These are phyloP conservation scores for Aurelia aurita DNA, from an alignment of 30 jellyfish, hydroid and myxozoan species.

Conservation along the genomic window DNA sequence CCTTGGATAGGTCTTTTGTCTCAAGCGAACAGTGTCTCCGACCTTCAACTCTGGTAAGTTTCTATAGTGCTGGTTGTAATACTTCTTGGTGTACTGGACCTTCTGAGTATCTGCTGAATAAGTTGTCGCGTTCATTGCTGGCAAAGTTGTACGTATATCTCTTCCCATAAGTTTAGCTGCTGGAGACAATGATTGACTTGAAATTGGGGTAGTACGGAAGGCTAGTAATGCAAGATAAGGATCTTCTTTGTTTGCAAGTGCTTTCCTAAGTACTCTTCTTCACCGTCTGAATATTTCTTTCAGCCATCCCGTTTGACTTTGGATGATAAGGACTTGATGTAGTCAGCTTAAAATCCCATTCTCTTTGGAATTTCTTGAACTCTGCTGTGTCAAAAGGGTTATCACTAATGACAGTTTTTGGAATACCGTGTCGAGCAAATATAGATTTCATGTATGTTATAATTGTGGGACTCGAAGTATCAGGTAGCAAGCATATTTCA, in stretches of 20 bases:
- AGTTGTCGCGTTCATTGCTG: no score
- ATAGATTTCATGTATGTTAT: constrained; percentile 26
- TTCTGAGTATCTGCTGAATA: no score
- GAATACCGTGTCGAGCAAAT: constrained; percentile 22
- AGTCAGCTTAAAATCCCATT: no score
- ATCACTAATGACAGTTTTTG: constrained; percentile 3
- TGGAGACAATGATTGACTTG: constrained; percentile 22
- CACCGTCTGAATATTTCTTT: constrained; percentile 29
- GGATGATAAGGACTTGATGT: no score
- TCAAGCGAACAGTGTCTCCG: no score
- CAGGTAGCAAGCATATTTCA: constrained; percentile 18
- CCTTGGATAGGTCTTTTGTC: no score
- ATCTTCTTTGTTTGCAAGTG: constrained; percentile 45
- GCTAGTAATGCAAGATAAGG: no score
- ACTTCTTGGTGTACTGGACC: no score
- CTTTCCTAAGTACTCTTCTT: constrained; percentile 28
- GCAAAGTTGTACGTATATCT: no score
- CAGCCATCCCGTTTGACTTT: constrained; percentile 31
- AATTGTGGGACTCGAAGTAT: constrained; percentile 25
- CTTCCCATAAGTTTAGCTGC: constrained; percentile 24
- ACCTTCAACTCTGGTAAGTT: no score
- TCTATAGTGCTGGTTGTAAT: no score
- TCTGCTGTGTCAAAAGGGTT: constrained; percentile 23
- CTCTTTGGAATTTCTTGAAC: background rate
- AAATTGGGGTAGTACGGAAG: constrained; percentile 38